Evolutionary conservation across 2,888 invertebrate species (phyloP), one percentile per base, ranked within the genome.

Genomic region (Agrochola lota): DNA sequence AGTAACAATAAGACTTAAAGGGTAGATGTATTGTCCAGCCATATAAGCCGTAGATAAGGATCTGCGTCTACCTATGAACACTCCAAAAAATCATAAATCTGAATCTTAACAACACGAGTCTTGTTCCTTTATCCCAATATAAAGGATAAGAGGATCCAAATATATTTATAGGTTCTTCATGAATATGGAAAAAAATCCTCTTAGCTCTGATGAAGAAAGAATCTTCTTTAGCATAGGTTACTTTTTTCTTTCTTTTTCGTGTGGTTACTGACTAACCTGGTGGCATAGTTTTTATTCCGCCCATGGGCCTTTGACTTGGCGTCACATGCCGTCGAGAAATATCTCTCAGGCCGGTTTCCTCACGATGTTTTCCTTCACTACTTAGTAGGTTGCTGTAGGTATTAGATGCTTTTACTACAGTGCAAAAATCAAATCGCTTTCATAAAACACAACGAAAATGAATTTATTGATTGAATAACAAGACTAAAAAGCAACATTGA

Each of bases 11-110:
- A 52, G 57, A 57, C 9, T 30, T 62, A 70, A 62, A 69, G 12
- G 35, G 30, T 23, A 46, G 11, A 72, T 70, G 62, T 75, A 85
- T 84, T 85, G 60, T 77, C 17, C 6, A 59, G 57, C 8, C 46
- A 62, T 46, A 46, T 35, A 68, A 30, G 83, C 60, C 68, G 49
- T 23, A 40, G 71, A 46, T 62, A 62, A 80, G 7, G 0, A 71
- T 70, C 35, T 35, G 2, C 11, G 0, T 2, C 23, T n/a, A 23
- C 0, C 8, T 15, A 60, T 15, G 9, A 26, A 35, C 15, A 30
- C 17, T 57, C 6, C 6, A 1, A 57, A 30, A 71, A 26, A 71
- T 17, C 15, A 15, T 26, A 55, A 63, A 17, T 40, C 35, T 52
- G 15, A 4, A 55, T 43, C 20, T 40, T 43, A 23, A 46, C 43